Evolutionary conservation across 1,140 invertebrate species (phyloP), one percentile per base, ranked within the genome.

Genomic region (Semibalanus balanoides): DNA sequence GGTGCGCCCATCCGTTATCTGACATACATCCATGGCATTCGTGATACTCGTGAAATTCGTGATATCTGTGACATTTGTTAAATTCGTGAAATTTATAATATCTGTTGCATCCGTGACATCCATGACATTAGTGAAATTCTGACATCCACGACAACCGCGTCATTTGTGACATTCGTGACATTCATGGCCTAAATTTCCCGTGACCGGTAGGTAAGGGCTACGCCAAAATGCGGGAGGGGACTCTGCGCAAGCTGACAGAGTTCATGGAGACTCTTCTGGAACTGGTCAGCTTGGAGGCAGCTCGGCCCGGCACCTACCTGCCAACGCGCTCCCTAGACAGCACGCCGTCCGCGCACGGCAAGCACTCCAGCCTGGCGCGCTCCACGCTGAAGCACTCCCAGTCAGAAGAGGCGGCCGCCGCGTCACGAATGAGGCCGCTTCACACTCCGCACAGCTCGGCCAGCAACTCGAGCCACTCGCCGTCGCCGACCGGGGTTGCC

Each of bases 181-280:
- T n/a, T n/a, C n/a, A n/a, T n/a, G n/a, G n/a, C n/a, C n/a, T n/a
- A n/a, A n/a, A n/a, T n/a, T n/a, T n/a, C n/a, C n/a, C n/a, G n/a
- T n/a, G n/a, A n/a, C n/a, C 81, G 79, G 19, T 78, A 86, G 85
- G 82, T 31, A 85, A 84, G 79, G 82, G 83, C 71, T 84, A 84
- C 74, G 83, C 83, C 74, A 87, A 86, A 78, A 80, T 88, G 64
- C 81, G 87, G 74, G 83, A 83, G 75, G 87, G 87, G 22, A 88
- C 87, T 0, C 82, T 83, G 64, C 82, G 81, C 30, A 84, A 86
- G 74, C 72, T 87, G 9, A 82, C 84, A 30, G 85, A 86, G 76
- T 88, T 88, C 79, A 81, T 86, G 5, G 76, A 79, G 31, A 79
- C 78, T 27, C 71, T 82, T 11, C 79, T 81, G 43, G 79, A 80